Conservation (phyloP, 2,113 vertebrate genomes). For the Pedetes capensis region DNA sequence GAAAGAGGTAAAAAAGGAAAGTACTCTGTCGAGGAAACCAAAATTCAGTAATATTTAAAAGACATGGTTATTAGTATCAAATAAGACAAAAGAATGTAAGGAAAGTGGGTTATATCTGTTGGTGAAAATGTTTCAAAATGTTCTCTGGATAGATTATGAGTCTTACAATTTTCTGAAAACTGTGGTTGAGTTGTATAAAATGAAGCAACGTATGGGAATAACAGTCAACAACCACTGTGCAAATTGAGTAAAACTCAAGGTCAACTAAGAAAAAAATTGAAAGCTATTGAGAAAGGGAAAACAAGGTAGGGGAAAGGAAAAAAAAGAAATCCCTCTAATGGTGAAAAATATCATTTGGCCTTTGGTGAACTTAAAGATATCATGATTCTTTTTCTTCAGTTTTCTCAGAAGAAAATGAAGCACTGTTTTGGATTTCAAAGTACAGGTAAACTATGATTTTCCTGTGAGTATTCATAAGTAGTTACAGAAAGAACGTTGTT, state of each 20-base stretch:
- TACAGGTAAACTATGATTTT: background rate
- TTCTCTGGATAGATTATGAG: constrained; percentile 21
- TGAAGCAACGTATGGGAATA: constrained; percentile 9
- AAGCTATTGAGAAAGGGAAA: background rate
- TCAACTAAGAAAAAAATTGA: background rate
- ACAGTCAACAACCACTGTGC: background rate
- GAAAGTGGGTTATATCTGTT: background rate
- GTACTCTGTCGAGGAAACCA: background rate
- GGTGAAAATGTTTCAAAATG: background rate
- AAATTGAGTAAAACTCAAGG: constrained; percentile 45
- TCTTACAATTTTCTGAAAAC: constrained; percentile 13
- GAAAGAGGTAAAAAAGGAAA: background rate
- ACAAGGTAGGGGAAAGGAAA: background rate
- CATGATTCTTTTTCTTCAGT: background rate
- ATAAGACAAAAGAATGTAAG: background rate
- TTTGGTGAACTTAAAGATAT: background rate
- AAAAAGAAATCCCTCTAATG: background rate
- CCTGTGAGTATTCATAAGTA: background rate
- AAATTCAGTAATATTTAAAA: background rate
- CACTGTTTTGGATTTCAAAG: background rate
- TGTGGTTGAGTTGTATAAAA: constrained; percentile 13
- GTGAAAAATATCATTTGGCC: background rate
- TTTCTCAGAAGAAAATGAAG: constrained; percentile 33
- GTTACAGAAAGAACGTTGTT: background rate
- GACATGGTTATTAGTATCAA: background rate